These are phyloP conservation scores for Erethizon dorsatum DNA, from an alignment of 2,797 vertebrate genomes.

Conservation along the genomic window DNA sequence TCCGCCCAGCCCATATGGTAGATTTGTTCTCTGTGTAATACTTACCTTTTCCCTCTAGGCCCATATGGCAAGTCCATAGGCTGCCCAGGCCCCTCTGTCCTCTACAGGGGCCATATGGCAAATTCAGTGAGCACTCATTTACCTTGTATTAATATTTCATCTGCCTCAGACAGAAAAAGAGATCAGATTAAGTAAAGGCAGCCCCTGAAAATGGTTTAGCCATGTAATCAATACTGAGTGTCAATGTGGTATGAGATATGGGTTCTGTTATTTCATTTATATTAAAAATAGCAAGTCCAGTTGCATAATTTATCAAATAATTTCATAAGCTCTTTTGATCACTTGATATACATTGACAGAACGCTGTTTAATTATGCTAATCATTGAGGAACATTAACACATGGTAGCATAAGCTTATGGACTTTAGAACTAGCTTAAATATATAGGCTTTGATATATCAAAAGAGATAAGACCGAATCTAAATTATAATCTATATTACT, in stretches of 20 bases:
- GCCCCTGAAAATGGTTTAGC: constrained; percentile 83
- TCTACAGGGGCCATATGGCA: constrained; percentile 91
- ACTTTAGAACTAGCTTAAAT: constrained; percentile 71
- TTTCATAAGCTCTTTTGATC: constrained; percentile 81
- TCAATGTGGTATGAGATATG: constrained; percentile 69
- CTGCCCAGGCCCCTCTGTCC: constrained; percentile 89
- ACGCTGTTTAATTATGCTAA: constrained; percentile 84
- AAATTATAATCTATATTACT: constrained; percentile 87
- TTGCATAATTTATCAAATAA: constrained; percentile 83
- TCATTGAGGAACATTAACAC: constrained; percentile 71
- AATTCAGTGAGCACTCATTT: constrained; percentile 88
- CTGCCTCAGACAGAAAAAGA: constrained; percentile 86
- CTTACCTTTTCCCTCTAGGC: constrained; percentile 89
- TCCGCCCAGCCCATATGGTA: constrained; percentile 91
- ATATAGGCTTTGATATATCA: constrained; percentile 72
- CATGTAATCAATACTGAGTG: constrained; percentile 81
- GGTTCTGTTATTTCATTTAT: constrained; percentile 76
- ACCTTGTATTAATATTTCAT: constrained; percentile 91
- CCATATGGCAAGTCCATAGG: constrained; percentile 90
- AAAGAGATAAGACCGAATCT: constrained; percentile 77
- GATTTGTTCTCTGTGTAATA: constrained; percentile 88
- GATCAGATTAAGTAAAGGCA: constrained; percentile 83
- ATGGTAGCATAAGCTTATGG: constrained; percentile 69
- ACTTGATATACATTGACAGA: constrained; percentile 78
- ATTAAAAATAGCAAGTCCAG: constrained; percentile 80